Evolutionary conservation across 2,797 vertebrate species (phyloP).

Genomic region (Loris lydekkerianus): DNA sequence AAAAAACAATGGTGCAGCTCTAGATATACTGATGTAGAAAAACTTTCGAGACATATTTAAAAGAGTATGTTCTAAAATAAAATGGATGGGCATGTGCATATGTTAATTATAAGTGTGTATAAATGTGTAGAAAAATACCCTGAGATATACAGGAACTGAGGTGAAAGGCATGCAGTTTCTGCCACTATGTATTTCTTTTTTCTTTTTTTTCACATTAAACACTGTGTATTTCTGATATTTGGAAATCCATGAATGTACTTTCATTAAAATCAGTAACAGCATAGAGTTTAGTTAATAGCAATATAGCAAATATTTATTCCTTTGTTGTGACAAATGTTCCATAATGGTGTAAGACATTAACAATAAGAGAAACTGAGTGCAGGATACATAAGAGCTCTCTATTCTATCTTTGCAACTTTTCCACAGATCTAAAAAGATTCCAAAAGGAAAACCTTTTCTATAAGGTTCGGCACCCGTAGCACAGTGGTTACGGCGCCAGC

Average conservation of each 20-base stretch:
- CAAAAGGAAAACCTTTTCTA: conserved; percentile 22
- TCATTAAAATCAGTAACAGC: neutral
- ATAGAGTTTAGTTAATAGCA: neutral
- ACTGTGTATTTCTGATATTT: neutral
- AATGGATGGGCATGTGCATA: neutral
- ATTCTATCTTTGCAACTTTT: conserved; percentile 6
- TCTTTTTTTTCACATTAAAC: neutral
- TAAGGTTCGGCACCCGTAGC: too few species aligned
- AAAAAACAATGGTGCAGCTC: conserved; percentile 22
- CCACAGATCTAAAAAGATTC: conserved; percentile 46
- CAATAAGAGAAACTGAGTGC: neutral
- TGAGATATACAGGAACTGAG: neutral
- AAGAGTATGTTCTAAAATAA: conserved; percentile 40
- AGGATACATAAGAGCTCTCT: neutral
- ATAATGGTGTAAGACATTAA: neutral
- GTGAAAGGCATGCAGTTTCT: too few species aligned
- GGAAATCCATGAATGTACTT: conserved; percentile 31
- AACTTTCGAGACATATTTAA: conserved; percentile 41
- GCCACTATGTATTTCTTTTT: too few species aligned
- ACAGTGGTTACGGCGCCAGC: too few species aligned
- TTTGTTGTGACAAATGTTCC: conserved; percentile 18
- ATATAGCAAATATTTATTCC: neutral
- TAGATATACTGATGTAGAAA: neutral
- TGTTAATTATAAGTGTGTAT: neutral
- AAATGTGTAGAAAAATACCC: conserved; percentile 9